Percentiles rank a stretch among this genome's conserved stretches.
phyloP scores from a whole-genome alignment of 2,113 vertebrate species.

The Galbula dea region DNA sequence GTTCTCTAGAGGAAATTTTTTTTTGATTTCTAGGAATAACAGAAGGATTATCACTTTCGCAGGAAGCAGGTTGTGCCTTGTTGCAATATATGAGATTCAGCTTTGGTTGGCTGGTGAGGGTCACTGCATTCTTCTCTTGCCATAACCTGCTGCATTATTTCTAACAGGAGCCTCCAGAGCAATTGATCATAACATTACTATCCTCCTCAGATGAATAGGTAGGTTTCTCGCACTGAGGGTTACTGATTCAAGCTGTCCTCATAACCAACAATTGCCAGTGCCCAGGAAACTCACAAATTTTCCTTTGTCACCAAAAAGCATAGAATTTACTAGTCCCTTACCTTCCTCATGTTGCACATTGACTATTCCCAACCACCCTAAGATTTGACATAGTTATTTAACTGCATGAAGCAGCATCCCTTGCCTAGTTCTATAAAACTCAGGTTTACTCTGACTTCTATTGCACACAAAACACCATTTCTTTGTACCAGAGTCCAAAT shows the following conservation, averaged over 20 bases:
- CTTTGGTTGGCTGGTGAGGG: neutral
- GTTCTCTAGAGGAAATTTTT: neutral
- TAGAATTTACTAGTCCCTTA: neutral
- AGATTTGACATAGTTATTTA: neutral
- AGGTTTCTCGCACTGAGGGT: neutral
- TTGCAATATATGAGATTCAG: neutral
- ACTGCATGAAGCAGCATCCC: neutral
- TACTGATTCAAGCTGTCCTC: neutral
- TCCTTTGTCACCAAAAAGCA: neutral
- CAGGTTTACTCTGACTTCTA: neutral
- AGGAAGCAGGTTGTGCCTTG: neutral
- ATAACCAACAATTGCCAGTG: neutral
- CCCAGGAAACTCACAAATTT: neutral
- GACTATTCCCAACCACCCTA: neutral
- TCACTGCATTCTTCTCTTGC: neutral
- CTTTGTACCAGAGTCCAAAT: neutral
- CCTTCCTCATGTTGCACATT: neutral
- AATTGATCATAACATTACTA: neutral
- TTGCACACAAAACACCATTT: neutral
- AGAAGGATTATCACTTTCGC: neutral
- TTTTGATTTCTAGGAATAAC: neutral
- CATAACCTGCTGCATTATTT: neutral
- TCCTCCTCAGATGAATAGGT: neutral
- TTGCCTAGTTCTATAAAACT: neutral
- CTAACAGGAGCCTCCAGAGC: neutral